Conservation (phyloP, 2,113 vertebrate species). For the Sciurus niger region DNA sequence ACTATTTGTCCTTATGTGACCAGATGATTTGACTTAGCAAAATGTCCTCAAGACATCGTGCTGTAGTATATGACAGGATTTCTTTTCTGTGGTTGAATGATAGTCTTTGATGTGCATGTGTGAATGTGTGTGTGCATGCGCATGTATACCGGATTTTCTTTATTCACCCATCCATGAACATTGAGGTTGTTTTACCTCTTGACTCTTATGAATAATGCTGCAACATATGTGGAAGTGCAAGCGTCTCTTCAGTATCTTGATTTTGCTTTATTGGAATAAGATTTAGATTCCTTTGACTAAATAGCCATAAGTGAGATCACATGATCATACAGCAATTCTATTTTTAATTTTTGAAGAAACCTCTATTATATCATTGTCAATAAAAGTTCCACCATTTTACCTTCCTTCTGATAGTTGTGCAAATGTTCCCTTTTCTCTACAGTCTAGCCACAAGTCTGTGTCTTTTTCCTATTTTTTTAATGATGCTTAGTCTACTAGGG, state of each 20-base stretch:
- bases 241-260: not conserved
- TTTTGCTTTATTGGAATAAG: not conserved
- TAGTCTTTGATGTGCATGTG: no score
- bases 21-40: no score
- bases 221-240: not conserved
- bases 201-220: not conserved
- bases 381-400: no score
- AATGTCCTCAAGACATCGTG: no score
- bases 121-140: no score
- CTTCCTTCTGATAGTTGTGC: no score
- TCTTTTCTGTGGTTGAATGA: no score
- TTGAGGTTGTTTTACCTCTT: not conserved
- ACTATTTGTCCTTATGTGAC: not conserved
- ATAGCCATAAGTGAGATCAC: not conserved
- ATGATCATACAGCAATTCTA: not conserved
- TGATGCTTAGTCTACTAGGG: not conserved
- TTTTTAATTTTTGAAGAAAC: not conserved
- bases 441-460: not conserved
- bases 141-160: no score
- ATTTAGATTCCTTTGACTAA: not conserved
- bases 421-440: not conserved
- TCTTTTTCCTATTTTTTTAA: not conserved
- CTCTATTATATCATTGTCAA: no score
- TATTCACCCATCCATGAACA: no score
- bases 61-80: no score